Conservation (phyloP, 23 tunicate species). For the Pegea sp. region DNA sequence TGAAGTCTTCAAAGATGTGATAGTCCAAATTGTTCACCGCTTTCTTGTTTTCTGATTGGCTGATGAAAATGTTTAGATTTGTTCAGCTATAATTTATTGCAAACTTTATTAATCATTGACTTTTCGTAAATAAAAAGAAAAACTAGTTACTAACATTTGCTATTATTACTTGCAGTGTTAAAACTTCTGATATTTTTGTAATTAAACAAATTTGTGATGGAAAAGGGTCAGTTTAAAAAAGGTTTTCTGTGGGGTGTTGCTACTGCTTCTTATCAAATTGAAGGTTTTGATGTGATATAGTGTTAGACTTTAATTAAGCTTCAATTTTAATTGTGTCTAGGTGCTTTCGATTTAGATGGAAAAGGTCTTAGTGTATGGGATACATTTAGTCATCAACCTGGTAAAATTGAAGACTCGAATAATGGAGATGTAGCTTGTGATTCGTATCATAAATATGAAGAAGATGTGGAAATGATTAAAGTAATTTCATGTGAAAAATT, state of each 20-base stretch:
- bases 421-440: conserved; percentile 85
- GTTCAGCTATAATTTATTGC: no score
- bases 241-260: conserved; percentile 85
- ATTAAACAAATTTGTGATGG: not conserved
- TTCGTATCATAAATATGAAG: conserved; percentile 29
- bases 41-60: no score
- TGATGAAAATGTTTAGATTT: no score
- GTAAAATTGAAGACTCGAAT: conserved; percentile 32
- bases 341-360: conserved; percentile 43
- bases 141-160: no score
- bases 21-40: no score
- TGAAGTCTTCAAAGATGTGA: no score
- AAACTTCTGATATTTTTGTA: no score
- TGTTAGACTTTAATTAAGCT: not conserved
- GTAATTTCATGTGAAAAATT: conserved; percentile 1
- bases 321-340: conserved; percentile 5
- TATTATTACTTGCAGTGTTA: no score
- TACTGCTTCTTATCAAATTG: conserved; percentile 86
- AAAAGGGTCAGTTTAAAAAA: conserved; percentile 17
- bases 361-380: conserved; percentile 73
- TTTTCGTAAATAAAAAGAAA: no score
- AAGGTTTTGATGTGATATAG: conserved; percentile 17
- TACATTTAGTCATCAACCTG: conserved; percentile 23
- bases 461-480: conserved; percentile 42
- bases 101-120: no score